Base-by-base conservation (phyloP, 2,113 vertebrate species). In the Paratilapia polleni region DNA sequence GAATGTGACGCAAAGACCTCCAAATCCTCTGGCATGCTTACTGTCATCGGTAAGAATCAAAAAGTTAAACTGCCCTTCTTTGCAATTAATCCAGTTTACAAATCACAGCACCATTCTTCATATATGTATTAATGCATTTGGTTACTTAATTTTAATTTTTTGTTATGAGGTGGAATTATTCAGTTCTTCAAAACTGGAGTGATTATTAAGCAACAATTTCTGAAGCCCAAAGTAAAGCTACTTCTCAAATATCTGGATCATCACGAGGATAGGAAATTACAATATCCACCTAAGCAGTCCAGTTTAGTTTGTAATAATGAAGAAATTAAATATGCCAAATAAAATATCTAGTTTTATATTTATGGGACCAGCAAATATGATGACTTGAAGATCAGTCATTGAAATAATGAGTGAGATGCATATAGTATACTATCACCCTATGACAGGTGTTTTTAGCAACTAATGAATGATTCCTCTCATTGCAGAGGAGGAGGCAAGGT, bases 401-500 rank as follows among this genome's bases (percentile, higher is more conserved):
- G 62, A 41, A 15, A 64, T 64, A 15, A 41, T 34, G 41, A 36
- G 36, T 36, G 36, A 36, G 36, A 36, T 36, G 8, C 36, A 36
- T 36, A 36, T 6, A 36, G 36, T 36, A 5, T 36, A 36, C 36
- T 36, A 5, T 36, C 6, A 36, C 36, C 28, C 28, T 31, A 31
- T 31, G 28, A 31, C 3, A 31, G 28, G 2, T 31, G 28, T 54
- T 52, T 52, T 14, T n/a, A 73, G 26, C 6, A 3, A 52, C 58
- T 49, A 31, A 62, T 49, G 2, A 49, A n/a, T 13, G 43, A 20
- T 66, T 78, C n/a, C 6, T 78, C 2, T 68, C 13, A 1, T 28
- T 86, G 59, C 95, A 99, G 98, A 99, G 95, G 98, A 99, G 94
- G 98, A 98, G 88, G 94, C 98, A 13, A 89, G 97, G 88, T 99